These are phyloP conservation scores for Schlechtendalia chinensis DNA, from an alignment of 1,140 invertebrate genomes.

Conservation along the genomic window DNA sequence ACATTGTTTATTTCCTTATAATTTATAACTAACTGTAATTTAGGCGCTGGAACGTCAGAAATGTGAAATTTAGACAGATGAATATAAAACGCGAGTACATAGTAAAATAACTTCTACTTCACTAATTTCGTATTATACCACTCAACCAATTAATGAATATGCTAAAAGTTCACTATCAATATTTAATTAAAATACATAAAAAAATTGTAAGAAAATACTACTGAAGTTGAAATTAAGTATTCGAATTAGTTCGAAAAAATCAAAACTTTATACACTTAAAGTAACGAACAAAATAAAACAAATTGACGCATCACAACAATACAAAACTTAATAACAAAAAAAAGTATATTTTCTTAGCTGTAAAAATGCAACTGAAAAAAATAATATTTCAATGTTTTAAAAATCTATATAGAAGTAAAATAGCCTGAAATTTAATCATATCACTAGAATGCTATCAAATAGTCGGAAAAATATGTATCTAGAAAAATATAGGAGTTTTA, in stretches of 20 bases:
- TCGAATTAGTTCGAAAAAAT: background rate
- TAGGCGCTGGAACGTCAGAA: conserved; percentile 11
- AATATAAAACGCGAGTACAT: background rate
- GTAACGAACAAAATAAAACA: background rate
- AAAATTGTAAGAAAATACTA: background rate
- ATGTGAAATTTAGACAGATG: background rate
- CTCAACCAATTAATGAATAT: background rate
- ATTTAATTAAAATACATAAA: conserved; percentile 12
- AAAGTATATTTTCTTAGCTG: no score
- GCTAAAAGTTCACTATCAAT: conserved; percentile 23
- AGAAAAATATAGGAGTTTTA: no score
- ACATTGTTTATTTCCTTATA: background rate
- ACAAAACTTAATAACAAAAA: no score
- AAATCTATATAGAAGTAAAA: no score
- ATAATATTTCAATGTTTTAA: no score
- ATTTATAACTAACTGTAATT: background rate
- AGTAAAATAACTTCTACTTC: background rate
- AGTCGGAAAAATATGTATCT: no score
- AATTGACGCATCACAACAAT: background rate
- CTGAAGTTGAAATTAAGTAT: background rate
- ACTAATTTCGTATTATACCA: background rate
- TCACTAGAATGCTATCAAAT: no score
- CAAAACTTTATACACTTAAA: background rate
- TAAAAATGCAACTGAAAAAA: no score
- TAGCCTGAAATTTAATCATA: no score